phyloP scores from a whole-genome alignment of 2,888 invertebrate genomes.

The Stramonita haemastoma region DNA sequence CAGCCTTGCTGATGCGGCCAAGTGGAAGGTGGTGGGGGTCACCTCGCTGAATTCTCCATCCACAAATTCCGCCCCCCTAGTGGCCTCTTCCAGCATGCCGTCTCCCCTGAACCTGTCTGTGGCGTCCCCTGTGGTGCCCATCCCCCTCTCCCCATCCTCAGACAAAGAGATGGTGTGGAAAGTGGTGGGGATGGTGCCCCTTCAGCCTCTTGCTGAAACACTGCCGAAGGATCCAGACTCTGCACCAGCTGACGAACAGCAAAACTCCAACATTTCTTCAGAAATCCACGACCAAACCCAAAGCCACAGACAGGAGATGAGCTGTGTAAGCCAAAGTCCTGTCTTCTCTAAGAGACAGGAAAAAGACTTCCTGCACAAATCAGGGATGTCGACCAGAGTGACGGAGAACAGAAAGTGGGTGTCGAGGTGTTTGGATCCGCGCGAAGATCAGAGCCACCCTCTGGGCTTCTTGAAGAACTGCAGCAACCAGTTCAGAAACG shows the following conservation, averaged over 20 bases:
- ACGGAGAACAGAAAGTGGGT: conserved; percentile 9
- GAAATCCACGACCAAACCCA: background rate
- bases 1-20: background rate
- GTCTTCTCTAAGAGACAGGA: background rate
- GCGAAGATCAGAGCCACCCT: conserved; percentile 27
- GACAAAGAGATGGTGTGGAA: conserved; percentile 29
- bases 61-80: background rate
- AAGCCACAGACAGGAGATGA: background rate
- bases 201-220: conserved; percentile 8
- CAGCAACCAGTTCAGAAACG: conserved; percentile 34
- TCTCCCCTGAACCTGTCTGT: conserved; percentile 20
- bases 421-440: background rate
- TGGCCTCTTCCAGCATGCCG: background rate
- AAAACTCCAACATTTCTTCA: background rate
- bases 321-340: background rate
- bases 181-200: conserved; percentile 38
- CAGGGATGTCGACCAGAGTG: background rate
- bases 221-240: background rate
- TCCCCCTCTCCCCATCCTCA: background rate
- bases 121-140: background rate
- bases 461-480: conserved; percentile 35
- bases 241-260: background rate
- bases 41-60: conserved; percentile 6
- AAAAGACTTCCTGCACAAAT: background rate
- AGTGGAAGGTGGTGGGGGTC: conserved; percentile 38